Base-by-base conservation (phyloP, 2,888 invertebrate species). In the Cerastoderma edule region DNA sequence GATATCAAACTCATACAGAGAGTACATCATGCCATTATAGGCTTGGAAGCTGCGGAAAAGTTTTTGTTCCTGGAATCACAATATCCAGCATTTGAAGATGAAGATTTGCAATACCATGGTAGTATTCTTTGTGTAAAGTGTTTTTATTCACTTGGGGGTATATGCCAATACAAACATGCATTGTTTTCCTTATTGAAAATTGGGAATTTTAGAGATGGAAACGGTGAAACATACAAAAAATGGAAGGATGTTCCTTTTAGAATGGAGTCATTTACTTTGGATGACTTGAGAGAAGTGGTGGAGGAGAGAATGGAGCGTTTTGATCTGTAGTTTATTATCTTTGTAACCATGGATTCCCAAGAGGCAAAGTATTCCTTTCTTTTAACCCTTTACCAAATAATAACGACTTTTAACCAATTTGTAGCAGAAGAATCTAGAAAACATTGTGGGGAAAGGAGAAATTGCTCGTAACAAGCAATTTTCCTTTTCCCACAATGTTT, bases 1-100 rank as follows among this genome's bases (percentile, higher is more conserved):
- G 88, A 88, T 64, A 73, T 90, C 19, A 77, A 85, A 13, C 80
- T 64, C 27, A 73, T 89, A n/a, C 74, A 85, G 56, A 57, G 79
- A 8, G 56, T 78, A 0, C 88, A 89, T 67, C 88, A 86, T 71
- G 83, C 88, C 1, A 70, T 87, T 24, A 69, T 85, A 35, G 82
- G 81, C 48, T 57, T 72, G 48, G 78, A 74, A 1, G 84, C 85
- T 44, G 63, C 63, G 0, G 28, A 67, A 13, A 50, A 71, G n/a
- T 27, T 74, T n/a, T 46, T 65, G n/a, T 67, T 56, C 16, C 33
- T 2, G 13, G 57, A 56, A 19, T 60, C 53, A 22, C 57, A 65
- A 16, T n/a, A 44, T 16, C 74, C 76, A 19, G 13, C n/a, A n/a
- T 72, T 65, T 35, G 44, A 67, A 5, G 73, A 77, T n/a, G 33